Evolutionary conservation across 2,888 invertebrate species (phyloP).

Genomic region (Hirudinaria manillensis): DNA sequence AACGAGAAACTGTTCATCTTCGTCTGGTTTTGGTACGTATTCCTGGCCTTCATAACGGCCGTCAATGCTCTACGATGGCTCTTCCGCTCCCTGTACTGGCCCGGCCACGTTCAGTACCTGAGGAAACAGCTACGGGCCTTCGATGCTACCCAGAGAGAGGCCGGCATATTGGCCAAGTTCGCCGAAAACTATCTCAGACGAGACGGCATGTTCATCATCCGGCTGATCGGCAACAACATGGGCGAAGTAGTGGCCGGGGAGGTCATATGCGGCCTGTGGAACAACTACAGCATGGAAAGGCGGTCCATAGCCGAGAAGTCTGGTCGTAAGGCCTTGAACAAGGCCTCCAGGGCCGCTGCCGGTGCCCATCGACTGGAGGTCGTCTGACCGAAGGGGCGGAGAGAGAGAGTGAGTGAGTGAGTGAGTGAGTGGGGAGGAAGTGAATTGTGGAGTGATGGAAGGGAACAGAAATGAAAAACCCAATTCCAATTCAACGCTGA

Average conservation of each 20-base stretch:
- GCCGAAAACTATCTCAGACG: constrained; percentile 44
- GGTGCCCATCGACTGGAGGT: constrained; percentile 40
- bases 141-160: constrained; percentile 42
- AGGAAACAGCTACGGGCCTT: constrained; percentile 42
- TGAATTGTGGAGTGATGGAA: too few relatives aligned
- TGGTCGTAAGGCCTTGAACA: constrained; percentile 36
- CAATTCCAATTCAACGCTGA: too few relatives aligned
- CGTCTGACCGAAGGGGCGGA: constrained; percentile 33
- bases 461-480: too few relatives aligned
- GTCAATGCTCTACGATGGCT: constrained; percentile 42
- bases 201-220: constrained; percentile 43
- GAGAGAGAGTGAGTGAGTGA: too few relatives aligned
- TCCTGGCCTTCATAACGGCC: constrained; percentile 41
- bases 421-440: too few relatives aligned
- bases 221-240: constrained; percentile 43
- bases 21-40: constrained; percentile 45
- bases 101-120: constrained; percentile 42
- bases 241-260: constrained; percentile 44
- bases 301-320: constrained; percentile 41
- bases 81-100: constrained; percentile 42
- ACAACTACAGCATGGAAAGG: constrained; percentile 44
- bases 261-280: constrained; percentile 44
- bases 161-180: constrained; percentile 43
- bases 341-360: constrained; percentile 28
- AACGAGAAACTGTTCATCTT: constrained; percentile 46